Percentiles rank a stretch among this genome's conserved stretches.
These are phyloP conservation scores for Agrotis puta DNA, from an alignment of 2,888 invertebrate genomes.

Conservation along the genomic window DNA sequence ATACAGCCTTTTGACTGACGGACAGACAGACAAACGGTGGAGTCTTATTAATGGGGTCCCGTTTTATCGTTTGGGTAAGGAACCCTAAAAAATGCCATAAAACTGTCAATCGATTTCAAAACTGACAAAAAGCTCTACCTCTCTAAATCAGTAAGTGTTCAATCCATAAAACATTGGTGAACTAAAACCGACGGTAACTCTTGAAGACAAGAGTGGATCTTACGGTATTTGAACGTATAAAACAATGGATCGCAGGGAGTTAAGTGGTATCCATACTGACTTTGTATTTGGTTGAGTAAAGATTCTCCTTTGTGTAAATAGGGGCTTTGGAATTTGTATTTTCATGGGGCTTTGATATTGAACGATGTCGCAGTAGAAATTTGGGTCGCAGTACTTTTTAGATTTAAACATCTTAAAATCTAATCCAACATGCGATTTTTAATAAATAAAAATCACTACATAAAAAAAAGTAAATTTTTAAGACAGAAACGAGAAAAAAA, in stretches of 20 bases:
- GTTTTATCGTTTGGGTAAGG: no score
- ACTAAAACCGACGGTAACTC: conserved; percentile 60
- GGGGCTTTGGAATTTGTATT: conserved; percentile 1
- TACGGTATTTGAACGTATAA: conserved; percentile 60
- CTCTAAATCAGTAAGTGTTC: conserved; percentile 50
- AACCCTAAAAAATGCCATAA: conserved; percentile 18
- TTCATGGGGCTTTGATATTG: not conserved
- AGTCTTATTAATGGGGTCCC: no score
- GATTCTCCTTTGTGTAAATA: not conserved
- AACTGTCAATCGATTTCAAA: conserved; percentile 33
- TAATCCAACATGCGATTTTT: no score
- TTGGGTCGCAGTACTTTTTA: no score
- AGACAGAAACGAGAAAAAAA: no score
- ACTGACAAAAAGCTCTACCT: conserved; percentile 23
- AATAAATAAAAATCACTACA: no score
- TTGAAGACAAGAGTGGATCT: conserved; percentile 59
- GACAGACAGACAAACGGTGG: no score
- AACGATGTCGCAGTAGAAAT: not conserved
- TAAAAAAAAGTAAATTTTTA: no score
- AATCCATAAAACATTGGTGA: conserved; percentile 71
- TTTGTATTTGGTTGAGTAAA: conserved; percentile 21
- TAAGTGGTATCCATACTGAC: conserved; percentile 33
- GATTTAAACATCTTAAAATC: no score
- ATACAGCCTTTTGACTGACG: no score
- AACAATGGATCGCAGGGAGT: conserved; percentile 49